These are phyloP conservation scores for Petrophora chlorosata DNA, from an alignment of 2,888 invertebrate species.

Conservation along the genomic window DNA sequence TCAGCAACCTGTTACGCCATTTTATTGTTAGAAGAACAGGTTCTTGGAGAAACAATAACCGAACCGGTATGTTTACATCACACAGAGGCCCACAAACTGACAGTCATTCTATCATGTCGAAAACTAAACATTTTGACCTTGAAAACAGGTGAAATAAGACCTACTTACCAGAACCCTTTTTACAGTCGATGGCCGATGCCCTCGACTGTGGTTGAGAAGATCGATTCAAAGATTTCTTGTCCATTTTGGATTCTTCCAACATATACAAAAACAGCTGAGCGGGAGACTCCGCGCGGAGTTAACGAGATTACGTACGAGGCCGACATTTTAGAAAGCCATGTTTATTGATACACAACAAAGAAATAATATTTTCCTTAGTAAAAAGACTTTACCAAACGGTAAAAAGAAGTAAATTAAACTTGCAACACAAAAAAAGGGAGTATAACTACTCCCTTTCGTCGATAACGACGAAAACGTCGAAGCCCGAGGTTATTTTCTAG, in stretches of 20 bases:
- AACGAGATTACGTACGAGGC: slow-evolving; percentile 86
- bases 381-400: slow-evolving; percentile 62
- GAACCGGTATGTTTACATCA: slow-evolving; percentile 13
- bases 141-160: slow-evolving; percentile 20
- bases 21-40: too few species aligned
- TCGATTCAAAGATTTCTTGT: slow-evolving; percentile 89
- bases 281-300: slow-evolving; percentile 89
- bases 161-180: slow-evolving; percentile 88
- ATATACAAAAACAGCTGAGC: slow-evolving; percentile 81
- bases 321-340: slow-evolving; percentile 94
- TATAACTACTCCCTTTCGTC: slow-evolving; percentile 87
- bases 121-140: slow-evolving; percentile 47
- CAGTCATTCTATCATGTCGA: slow-evolving; percentile 2
- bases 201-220: slow-evolving; percentile 87
- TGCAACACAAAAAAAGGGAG: slow-evolving; percentile 80
- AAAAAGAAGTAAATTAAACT: slow-evolving; percentile 58
- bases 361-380: slow-evolving; percentile 68
- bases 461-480: slow-evolving; percentile 85
- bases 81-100: slow-evolving; percentile 10
- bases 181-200: slow-evolving; percentile 88
- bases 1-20: too few species aligned
- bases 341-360: slow-evolving; percentile 84
- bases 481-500: slow-evolving; percentile 70
- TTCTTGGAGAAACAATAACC: too few species aligned
- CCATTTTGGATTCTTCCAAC: slow-evolving; percentile 87